Conservation (phyloP, 2,888 invertebrate genomes). For the Epistrophella euchroma region DNA sequence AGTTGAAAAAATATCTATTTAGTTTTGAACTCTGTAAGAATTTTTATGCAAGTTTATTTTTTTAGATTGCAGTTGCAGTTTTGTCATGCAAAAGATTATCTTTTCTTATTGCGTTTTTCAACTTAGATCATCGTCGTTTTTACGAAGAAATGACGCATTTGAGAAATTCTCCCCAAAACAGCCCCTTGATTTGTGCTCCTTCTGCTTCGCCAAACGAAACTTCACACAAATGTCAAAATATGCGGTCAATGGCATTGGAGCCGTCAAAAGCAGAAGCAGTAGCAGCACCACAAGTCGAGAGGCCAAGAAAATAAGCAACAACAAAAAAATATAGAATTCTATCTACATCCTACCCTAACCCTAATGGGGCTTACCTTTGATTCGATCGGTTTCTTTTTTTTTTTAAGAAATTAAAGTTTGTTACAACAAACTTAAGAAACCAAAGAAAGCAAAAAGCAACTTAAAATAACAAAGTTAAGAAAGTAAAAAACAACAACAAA, state of each 20-base stretch:
- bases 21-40: background rate
- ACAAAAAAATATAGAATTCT: conserved; percentile 34
- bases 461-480: conserved; percentile 43
- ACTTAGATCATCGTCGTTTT: conserved; percentile 63
- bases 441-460: conserved; percentile 55
- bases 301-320: conserved; percentile 2
- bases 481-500: conserved; percentile 3
- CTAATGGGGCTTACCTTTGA: conserved; percentile 61
- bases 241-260: conserved; percentile 77
- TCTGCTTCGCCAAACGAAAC: conserved; percentile 60
- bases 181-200: conserved; percentile 48
- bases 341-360: conserved; percentile 28
- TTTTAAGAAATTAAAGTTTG: conserved; percentile 63
- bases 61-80: conserved; percentile 13
- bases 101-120: conserved; percentile 42
- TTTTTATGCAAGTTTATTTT: conserved; percentile 14
- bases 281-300: conserved; percentile 25
- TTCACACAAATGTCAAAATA: conserved; percentile 75
- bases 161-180: conserved; percentile 65
- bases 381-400: conserved; percentile 57
- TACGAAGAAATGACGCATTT: conserved; percentile 71
- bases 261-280: conserved; percentile 63
- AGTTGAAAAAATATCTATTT: conserved; percentile 33
- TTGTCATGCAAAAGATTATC: background rate
- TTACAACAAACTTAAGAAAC: conserved; percentile 59